Evolutionary conservation across 2,113 vertebrate species (phyloP).

Genomic region (Leucoraja erinaceus): DNA sequence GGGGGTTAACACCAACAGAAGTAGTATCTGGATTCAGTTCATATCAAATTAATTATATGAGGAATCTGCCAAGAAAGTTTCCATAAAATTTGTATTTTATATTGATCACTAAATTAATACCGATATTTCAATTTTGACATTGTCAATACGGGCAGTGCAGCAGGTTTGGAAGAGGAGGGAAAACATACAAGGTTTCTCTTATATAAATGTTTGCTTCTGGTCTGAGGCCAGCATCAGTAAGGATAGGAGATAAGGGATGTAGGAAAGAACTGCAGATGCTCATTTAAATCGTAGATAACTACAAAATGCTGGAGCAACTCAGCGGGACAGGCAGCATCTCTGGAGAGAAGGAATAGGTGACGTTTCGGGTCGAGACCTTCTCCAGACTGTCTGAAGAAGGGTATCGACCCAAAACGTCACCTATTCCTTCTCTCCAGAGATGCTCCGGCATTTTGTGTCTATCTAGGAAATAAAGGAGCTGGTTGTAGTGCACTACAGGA

Average conservation of each 20-base stretch:
- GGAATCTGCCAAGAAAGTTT: not conserved
- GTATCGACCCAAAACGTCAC: no score
- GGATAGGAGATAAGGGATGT: not conserved
- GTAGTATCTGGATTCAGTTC: not conserved
- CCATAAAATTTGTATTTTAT: no score
- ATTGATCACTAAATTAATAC: not conserved
- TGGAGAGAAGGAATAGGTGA: no score
- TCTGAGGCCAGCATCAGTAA: not conserved
- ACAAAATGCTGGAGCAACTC: no score
- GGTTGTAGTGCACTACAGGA: not conserved
- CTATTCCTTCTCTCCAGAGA: no score
- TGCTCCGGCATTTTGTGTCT: no score
- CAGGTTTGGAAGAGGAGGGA: no score
- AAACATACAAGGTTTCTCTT: not conserved
- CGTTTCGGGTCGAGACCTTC: no score
- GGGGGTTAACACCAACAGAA: not conserved
- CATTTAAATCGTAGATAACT: no score
- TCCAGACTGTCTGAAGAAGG: no score
- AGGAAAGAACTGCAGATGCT: not conserved
- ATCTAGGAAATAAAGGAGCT: not conserved
- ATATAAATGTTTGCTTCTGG: not conserved
- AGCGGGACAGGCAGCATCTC: no score
- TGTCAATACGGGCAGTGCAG: not conserved
- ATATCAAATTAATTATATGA: not conserved
- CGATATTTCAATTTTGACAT: not conserved